Conservation (phyloP, 1,140 invertebrate genomes). For the Drosophila micromelanica region DNA sequence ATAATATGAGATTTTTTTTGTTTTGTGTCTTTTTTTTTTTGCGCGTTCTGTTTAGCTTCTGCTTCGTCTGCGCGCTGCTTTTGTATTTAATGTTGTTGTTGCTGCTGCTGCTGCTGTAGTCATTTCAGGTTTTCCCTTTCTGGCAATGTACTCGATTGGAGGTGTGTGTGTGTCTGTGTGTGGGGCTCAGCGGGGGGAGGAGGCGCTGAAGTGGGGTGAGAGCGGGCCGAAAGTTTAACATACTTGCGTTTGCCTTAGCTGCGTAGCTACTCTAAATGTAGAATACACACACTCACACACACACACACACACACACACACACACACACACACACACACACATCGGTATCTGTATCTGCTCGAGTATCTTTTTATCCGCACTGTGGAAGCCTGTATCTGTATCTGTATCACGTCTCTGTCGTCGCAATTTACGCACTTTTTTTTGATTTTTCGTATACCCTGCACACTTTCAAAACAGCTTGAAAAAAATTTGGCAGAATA, state of each 20-base stretch:
- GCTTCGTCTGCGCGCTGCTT: constrained; percentile 51
- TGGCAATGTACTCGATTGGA: constrained; percentile 57
- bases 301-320: constrained; percentile 1
- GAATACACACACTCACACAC: constrained; percentile 10
- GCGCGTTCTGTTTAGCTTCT: constrained; percentile 63
- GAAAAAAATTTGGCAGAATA: neutral
- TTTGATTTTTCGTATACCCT: constrained; percentile 7
- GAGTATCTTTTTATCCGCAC: no score
- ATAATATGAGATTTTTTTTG: constrained; percentile 80
- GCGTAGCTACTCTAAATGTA: constrained; percentile 19
- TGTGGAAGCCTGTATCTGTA: no score
- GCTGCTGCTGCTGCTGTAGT: constrained; percentile 48
- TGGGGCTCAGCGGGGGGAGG: neutral
- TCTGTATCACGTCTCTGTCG: constrained; percentile 17
- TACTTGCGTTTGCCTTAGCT: constrained; percentile 36
- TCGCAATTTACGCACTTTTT: constrained; percentile 29
- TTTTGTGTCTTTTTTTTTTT: constrained; percentile 45
- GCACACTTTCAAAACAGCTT: neutral
- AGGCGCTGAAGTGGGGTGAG: neutral
- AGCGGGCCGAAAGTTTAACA: constrained; percentile 35
- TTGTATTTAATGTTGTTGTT: constrained; percentile 52
- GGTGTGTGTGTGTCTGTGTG: constrained; percentile 6
- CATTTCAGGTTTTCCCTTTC: constrained; percentile 81
- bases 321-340: no score
- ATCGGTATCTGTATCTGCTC: no score